Conservation (phyloP, 2,888 invertebrate genomes). For the Metallyticus violacea region DNA sequence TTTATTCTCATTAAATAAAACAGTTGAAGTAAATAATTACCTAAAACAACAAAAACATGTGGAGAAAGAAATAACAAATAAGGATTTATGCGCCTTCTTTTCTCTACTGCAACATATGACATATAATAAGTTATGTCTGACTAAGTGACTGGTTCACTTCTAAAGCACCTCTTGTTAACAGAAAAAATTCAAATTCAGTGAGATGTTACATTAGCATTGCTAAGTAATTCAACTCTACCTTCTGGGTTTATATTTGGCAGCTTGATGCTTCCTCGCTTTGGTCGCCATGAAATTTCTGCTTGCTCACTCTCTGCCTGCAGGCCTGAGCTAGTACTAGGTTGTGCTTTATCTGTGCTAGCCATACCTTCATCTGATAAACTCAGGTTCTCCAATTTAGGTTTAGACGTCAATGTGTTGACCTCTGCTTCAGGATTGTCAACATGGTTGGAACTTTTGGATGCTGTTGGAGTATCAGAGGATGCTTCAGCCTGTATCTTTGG, state of each 20-base stretch:
- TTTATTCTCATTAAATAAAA: too few relatives aligned
- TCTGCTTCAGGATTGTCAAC: neutral
- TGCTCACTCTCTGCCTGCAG: constrained; percentile 16
- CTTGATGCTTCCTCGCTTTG: constrained; percentile 47
- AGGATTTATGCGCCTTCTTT: too few relatives aligned
- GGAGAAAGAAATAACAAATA: too few relatives aligned
- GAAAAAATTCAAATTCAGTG: neutral
- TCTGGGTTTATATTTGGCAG: constrained; percentile 40
- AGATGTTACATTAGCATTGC: neutral
- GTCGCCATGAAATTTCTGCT: constrained; percentile 43
- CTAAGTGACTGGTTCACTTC: neutral
- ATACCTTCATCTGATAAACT: neutral
- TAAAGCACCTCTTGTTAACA: neutral
- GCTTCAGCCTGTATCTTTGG: neutral
- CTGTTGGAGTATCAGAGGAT: neutral
- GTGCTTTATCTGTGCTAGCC: neutral
- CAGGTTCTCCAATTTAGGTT: neutral
- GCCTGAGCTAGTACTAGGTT: neutral
- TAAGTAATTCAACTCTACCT: constrained; percentile 23
- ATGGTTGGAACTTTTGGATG: neutral
- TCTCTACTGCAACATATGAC: neutral
- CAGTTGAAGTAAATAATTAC: too few relatives aligned
- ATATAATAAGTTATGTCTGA: neutral
- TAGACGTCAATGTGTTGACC: neutral
- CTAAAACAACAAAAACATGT: neutral